phyloP scores from a whole-genome alignment of 2,113 vertebrate genomes.

The Psilopogon haemacephalus region DNA sequence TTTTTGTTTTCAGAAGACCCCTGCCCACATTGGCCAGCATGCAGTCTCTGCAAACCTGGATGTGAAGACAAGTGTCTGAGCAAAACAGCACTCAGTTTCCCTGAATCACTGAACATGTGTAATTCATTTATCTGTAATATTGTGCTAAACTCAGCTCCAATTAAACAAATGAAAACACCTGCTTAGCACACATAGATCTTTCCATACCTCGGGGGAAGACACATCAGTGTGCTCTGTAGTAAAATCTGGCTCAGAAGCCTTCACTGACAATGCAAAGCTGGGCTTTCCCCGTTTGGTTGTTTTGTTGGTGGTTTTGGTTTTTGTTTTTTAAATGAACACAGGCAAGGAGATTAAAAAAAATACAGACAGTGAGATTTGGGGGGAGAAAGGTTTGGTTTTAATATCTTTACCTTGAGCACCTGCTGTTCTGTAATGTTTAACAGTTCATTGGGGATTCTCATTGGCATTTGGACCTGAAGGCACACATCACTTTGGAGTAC shows the following conservation, averaged over 20 bases:
- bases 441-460: not conserved
- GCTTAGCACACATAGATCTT: constrained; percentile 76
- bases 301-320: not conserved
- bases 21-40: constrained; percentile 61
- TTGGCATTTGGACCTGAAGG: not conserved
- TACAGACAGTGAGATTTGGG: not conserved
- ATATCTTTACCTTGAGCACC: not conserved
- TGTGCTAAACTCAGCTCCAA: constrained; percentile 77
- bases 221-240: constrained; percentile 58
- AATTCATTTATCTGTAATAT: constrained; percentile 76
- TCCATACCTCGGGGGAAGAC: constrained; percentile 76
- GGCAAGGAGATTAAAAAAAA: not conserved
- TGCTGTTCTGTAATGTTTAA: not conserved
- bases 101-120: constrained; percentile 81
- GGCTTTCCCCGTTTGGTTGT: not conserved
- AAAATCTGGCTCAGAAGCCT: constrained; percentile 55
- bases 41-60: constrained; percentile 74
- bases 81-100: constrained; percentile 77
- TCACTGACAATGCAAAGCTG: constrained; percentile 38
- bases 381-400: not conserved
- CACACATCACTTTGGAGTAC: too few species aligned
- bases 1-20: constrained; percentile 48
- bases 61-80: constrained; percentile 71
- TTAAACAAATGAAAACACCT: constrained; percentile 82
- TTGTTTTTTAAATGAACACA: not conserved